Base-by-base conservation (phyloP, 2,797 vertebrate genomes). In the Hyperoplus lanceolatus region DNA sequence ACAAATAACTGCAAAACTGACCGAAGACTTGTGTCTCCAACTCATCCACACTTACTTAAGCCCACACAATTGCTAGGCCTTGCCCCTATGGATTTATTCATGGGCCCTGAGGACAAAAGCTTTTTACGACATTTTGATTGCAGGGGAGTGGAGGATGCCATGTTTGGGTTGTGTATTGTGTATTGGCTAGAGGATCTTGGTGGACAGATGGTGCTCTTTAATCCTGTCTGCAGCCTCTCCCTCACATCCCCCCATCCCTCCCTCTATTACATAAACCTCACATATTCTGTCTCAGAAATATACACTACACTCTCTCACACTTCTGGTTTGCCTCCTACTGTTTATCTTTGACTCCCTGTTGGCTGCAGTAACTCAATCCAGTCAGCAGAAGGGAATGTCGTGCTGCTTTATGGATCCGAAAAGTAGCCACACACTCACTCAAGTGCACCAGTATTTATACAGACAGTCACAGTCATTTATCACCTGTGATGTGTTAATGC, bases 141-240 rank as follows among this genome's bases (percentile, higher is more conserved):
- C 14, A 13, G 41, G 1, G n/a, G 21, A 45, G 46, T 16, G 15
- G 8, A 68, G 45, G 61, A 70, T 73, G 71, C 50, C 36, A 15
- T 54, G 10, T 81, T 68, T 56, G 43, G n/a, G n/a, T n/a, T n/a
- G n/a, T n/a, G n/a, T n/a, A n/a, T 84, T 78, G 65, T 87, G 75
- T 86, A 54, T 55, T 68, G 81, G 68, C 79, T 84, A 77, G 66
- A 57, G 63, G 74, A 70, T 80, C 69, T 70, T 41, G 43, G 80
- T 50, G 82, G 85, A 92, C 93, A 94, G 94, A 94, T 94, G 92
- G 93, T 81, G 74, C 83, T 78, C 75, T 94, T 92, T 94, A 95
- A 93, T 93, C 92, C 92, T 65, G 90, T 93, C 91, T 93, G 80
- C 61, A 82, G 14, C 71, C 85, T 91, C 64, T 62, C 16, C 55